Evolutionary conservation across 2,888 invertebrate species (phyloP).

Genomic region (Gandaritis pyraliata): DNA sequence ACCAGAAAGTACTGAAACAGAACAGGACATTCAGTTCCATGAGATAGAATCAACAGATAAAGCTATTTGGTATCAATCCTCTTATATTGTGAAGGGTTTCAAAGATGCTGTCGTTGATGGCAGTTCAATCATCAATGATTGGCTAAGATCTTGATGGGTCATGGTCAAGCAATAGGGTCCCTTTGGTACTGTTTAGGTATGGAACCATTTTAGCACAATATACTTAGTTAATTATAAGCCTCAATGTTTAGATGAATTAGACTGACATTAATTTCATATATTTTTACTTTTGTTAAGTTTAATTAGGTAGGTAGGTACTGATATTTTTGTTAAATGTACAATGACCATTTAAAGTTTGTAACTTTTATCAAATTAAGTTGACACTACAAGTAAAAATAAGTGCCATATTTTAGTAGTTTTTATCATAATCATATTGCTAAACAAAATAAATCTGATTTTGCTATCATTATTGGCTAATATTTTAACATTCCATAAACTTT

Average conservation of each 20-base stretch:
- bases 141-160: constrained; percentile 61
- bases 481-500: constrained; percentile 28
- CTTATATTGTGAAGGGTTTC: constrained; percentile 83
- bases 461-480: constrained; percentile 29
- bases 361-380: constrained; percentile 10
- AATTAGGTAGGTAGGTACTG: not conserved
- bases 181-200: not conserved
- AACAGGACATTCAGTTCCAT: constrained; percentile 52
- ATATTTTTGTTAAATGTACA: not conserved
- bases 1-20: constrained; percentile 40
- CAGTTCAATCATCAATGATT: constrained; percentile 79
- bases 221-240: not conserved
- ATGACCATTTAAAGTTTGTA: constrained; percentile 9
- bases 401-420: constrained; percentile 25
- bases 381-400: constrained; percentile 15
- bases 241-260: constrained; percentile 8
- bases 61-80: constrained; percentile 82
- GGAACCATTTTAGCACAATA: constrained; percentile 27
- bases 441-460: constrained; percentile 28
- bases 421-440: not conserved
- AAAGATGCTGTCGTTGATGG: constrained; percentile 84
- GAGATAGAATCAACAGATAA: constrained; percentile 69
- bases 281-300: constrained; percentile 13
- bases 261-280: constrained; percentile 13
- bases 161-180: constrained; percentile 2